These are phyloP conservation scores for Digitonthophagus gazella DNA, from an alignment of 2,888 invertebrate genomes.

Conservation along the genomic window DNA sequence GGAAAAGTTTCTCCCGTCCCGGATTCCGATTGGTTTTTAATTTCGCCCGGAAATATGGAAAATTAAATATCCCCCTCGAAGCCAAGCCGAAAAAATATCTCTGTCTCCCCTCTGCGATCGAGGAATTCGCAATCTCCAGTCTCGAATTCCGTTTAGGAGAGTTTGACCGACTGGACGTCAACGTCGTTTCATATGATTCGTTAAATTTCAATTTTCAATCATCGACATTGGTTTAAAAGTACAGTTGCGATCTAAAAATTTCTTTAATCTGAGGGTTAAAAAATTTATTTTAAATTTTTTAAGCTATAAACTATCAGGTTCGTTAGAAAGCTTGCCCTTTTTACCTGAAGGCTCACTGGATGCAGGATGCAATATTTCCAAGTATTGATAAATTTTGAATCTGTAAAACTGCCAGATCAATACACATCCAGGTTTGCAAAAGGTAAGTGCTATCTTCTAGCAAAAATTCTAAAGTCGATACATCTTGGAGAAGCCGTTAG, in stretches of 20 bases:
- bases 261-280: slow-evolving; percentile 5
- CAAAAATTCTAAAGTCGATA: too few relatives aligned
- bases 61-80: slow-evolving; percentile 16
- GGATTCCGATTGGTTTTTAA: slow-evolving; percentile 3
- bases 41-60: slow-evolving; percentile 19
- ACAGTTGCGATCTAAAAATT: slow-evolving; percentile 18
- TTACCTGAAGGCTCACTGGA: too few relatives aligned
- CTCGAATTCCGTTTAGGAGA: slow-evolving; percentile 44
- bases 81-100: slow-evolving; percentile 26
- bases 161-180: slow-evolving; percentile 38
- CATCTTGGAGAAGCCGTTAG: too few relatives aligned
- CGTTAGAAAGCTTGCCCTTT: too few relatives aligned
- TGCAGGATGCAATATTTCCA: too few relatives aligned
- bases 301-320: too few relatives aligned
- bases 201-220: slow-evolving; percentile 42
- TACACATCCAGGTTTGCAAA: too few relatives aligned
- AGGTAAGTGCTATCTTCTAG: too few relatives aligned
- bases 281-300: not conserved
- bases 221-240: slow-evolving; percentile 32
- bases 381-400: too few relatives aligned
- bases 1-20: slow-evolving; percentile 1
- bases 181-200: slow-evolving; percentile 39
- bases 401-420: too few relatives aligned
- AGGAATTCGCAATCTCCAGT: slow-evolving; percentile 47
- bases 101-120: slow-evolving; percentile 35